These are phyloP conservation scores for Zaprionus kolodkinae DNA, from an alignment of 1,140 invertebrate genomes.

Conservation along the genomic window DNA sequence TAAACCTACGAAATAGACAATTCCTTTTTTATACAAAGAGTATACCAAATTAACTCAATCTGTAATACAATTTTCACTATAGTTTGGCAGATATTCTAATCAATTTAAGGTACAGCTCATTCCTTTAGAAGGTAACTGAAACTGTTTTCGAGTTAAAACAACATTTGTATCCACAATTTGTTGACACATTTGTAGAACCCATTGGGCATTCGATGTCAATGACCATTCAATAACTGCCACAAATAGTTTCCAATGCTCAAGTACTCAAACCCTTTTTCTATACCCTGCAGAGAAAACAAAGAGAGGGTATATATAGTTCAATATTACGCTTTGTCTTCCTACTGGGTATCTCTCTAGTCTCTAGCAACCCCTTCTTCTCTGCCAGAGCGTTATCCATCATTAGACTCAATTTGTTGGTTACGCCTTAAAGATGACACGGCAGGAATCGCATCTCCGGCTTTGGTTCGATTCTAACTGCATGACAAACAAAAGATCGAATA, in stretches of 20 bases:
- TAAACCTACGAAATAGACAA: background rate
- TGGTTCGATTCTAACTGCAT: constrained; percentile 49
- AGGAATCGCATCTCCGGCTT: constrained; percentile 17
- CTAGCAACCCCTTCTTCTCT: background rate
- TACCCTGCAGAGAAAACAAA: background rate
- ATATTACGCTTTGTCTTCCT: background rate
- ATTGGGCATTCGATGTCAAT: constrained; percentile 36
- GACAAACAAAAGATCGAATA: constrained; percentile 39
- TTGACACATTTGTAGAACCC: constrained; percentile 41
- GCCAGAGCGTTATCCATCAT: constrained; percentile 50
- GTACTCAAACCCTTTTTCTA: constrained; percentile 18
- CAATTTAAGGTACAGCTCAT: background rate
- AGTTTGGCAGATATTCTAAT: background rate
- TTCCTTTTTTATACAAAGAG: background rate
- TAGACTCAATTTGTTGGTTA: constrained; percentile 56
- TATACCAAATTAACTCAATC: background rate
- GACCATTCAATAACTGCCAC: constrained; percentile 50
- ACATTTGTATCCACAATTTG: constrained; percentile 32
- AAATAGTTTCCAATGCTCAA: constrained; percentile 46
- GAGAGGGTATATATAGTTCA: background rate
- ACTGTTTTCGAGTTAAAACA: background rate
- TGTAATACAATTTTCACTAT: background rate
- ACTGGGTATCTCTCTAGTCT: background rate
- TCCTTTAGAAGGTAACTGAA: background rate
- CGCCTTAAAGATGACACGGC: constrained; percentile 43